A percentile compares a stretch with the other conserved stretches of the same genome.
Conservation (phyloP, 1,140 invertebrate species). For the Sipha flava region DNA sequence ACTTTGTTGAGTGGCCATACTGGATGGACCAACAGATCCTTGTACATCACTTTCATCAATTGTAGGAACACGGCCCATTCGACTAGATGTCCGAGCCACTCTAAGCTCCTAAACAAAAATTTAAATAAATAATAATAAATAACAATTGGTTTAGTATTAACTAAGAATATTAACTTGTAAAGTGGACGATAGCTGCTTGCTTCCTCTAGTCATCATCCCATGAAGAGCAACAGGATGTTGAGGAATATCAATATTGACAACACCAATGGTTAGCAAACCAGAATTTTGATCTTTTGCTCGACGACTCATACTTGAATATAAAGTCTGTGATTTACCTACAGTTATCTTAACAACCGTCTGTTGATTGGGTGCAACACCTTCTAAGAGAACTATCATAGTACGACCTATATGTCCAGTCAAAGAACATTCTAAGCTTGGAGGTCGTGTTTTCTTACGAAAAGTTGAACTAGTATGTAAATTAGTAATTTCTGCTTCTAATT, state of each 20-base stretch:
- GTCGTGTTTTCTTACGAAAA: constrained; percentile 67
- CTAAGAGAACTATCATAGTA: constrained; percentile 84
- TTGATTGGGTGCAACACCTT: constrained; percentile 79
- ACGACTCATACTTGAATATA: constrained; percentile 75
- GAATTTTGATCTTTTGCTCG: constrained; percentile 77
- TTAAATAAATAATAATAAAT: neutral
- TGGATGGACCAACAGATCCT: constrained; percentile 41
- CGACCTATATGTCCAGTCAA: constrained; percentile 82
- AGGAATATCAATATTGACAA: constrained; percentile 87
- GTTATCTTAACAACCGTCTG: constrained; percentile 92
- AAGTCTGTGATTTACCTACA: constrained; percentile 80
- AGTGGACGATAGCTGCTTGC: constrained; percentile 85
- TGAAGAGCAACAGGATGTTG: constrained; percentile 93
- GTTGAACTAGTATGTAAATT: constrained; percentile 69
- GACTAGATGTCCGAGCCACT: constrained; percentile 65
- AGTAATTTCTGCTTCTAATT: constrained; percentile 81
- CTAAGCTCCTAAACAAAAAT: constrained; percentile 53
- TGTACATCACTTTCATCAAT: constrained; percentile 48
- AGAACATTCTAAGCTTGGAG: constrained; percentile 68
- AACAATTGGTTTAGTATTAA: neutral
- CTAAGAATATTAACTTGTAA: constrained; percentile 51
- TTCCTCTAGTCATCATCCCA: constrained; percentile 92
- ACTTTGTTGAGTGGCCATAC: constrained; percentile 46
- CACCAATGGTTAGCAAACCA: constrained; percentile 75
- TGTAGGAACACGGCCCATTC: constrained; percentile 54